phyloP scores from a whole-genome alignment of 2,888 invertebrate species.

The Capitulum mitella region DNA sequence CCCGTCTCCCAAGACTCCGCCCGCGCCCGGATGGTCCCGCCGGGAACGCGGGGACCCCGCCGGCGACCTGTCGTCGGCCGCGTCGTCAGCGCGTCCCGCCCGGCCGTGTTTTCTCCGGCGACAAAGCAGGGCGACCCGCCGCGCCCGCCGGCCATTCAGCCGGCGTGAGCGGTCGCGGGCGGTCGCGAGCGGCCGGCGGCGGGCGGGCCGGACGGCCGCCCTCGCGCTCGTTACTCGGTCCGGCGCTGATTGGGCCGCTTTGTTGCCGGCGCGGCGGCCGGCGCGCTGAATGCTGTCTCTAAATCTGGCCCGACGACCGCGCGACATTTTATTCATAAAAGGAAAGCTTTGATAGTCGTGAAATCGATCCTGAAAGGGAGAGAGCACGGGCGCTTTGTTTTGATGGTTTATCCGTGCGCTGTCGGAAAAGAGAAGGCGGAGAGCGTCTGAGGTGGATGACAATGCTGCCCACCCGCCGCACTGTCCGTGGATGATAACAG shows the following conservation, averaged over 20 bases:
- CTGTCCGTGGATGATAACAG: no score
- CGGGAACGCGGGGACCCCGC: no score
- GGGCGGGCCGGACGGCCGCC: not conserved
- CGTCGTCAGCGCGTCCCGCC: not conserved
- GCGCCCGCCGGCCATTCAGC: slow-evolving; percentile 26
- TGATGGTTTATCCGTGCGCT: not conserved
- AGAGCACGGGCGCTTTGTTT: not conserved
- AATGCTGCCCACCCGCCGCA: no score
- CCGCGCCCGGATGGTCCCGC: no score
- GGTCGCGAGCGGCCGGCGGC: not conserved
- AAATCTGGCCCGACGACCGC: no score
- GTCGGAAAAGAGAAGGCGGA: no score
- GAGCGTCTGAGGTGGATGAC: no score
- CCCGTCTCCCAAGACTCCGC: no score
- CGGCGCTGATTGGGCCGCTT: slow-evolving; percentile 9
- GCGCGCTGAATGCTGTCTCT: no score
- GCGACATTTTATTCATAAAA: slow-evolving; percentile 4
- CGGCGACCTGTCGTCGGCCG: no score
- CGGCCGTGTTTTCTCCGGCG: slow-evolving; percentile 16
- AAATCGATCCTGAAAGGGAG: not conserved
- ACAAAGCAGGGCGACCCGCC: not conserved
- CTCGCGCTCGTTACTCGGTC: not conserved
- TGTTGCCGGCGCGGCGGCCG: not conserved
- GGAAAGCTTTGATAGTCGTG: not conserved
- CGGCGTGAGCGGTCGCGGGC: slow-evolving; percentile 11